Conservation (phyloP, 2,888 invertebrate species). For the Synanthedon andrenaeformis region DNA sequence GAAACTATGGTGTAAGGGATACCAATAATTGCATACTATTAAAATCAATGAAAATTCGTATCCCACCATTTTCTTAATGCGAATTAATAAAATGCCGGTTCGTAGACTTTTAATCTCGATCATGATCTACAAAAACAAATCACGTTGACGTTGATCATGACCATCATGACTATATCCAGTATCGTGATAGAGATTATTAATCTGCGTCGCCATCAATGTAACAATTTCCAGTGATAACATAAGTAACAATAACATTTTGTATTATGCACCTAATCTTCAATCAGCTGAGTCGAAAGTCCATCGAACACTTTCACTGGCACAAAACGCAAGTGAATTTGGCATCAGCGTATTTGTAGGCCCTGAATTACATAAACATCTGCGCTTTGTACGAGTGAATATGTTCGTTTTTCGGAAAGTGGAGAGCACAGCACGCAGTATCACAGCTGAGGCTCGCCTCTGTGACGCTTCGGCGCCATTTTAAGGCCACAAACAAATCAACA, state of each 20-base stretch:
- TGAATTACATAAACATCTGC: conserved; percentile 11
- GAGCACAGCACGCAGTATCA: conserved; percentile 66
- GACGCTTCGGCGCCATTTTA: conserved; percentile 43
- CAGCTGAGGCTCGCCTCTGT: conserved; percentile 47
- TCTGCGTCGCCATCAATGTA: too few relatives aligned
- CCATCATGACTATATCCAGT: too few relatives aligned
- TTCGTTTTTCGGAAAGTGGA: conserved; percentile 31
- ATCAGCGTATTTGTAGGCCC: conserved; percentile 46
- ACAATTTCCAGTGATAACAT: neutral
- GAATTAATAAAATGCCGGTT: too few relatives aligned
- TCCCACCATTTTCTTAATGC: too few relatives aligned
- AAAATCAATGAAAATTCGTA: too few relatives aligned
- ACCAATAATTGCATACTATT: too few relatives aligned
- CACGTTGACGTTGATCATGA: too few relatives aligned
- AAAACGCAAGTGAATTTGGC: conserved; percentile 24
- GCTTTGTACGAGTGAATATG: conserved; percentile 30
- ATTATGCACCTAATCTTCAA: neutral
- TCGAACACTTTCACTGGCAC: conserved; percentile 35
- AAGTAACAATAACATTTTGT: neutral
- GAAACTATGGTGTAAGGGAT: too few relatives aligned
- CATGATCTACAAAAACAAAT: too few relatives aligned
- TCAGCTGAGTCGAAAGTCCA: neutral
- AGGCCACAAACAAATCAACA: conserved; percentile 66
- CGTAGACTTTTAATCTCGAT: too few relatives aligned
- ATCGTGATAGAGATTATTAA: too few relatives aligned